These are phyloP conservation scores for Drosophila punjabiensis DNA, from an alignment of 1,140 invertebrate genomes.

Conservation along the genomic window DNA sequence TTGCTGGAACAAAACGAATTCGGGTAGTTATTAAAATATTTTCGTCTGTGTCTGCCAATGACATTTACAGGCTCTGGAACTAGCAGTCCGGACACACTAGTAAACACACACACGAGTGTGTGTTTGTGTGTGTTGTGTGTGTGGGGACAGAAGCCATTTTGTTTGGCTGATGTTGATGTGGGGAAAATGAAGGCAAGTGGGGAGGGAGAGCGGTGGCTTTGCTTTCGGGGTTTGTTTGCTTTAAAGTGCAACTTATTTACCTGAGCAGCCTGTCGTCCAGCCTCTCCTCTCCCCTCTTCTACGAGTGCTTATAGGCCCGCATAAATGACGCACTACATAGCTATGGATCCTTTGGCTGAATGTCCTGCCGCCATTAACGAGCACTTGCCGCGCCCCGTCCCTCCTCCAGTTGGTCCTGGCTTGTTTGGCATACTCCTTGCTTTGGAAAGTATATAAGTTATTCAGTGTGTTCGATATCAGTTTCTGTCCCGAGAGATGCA, in stretches of 20 bases:
- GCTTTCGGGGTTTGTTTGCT: slow-evolving; percentile 60
- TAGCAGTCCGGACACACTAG: slow-evolving; percentile 39
- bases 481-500: neutral
- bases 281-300: neutral
- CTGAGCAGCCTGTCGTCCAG: slow-evolving; percentile 25
- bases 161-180: slow-evolving; percentile 51
- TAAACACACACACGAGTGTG: neutral
- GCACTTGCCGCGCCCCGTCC: no score
- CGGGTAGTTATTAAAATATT: slow-evolving; percentile 80
- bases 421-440: slow-evolving; percentile 29
- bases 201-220: neutral
- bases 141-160: slow-evolving; percentile 45
- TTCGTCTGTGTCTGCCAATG: slow-evolving; percentile 64
- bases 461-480: neutral
- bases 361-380: slow-evolving; percentile 22
- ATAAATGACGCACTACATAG: slow-evolving; percentile 71
- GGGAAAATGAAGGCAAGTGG: neutral
- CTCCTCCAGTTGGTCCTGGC: slow-evolving; percentile 9
- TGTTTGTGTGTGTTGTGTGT: neutral
- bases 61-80: slow-evolving; percentile 63
- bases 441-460: neutral
- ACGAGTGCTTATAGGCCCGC: slow-evolving; percentile 52
- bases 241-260: slow-evolving; percentile 80
- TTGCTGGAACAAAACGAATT: slow-evolving; percentile 58
- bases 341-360: slow-evolving; percentile 47